Conservation (phyloP, 2,888 invertebrate species). For the Sesamia inferens region DNA sequence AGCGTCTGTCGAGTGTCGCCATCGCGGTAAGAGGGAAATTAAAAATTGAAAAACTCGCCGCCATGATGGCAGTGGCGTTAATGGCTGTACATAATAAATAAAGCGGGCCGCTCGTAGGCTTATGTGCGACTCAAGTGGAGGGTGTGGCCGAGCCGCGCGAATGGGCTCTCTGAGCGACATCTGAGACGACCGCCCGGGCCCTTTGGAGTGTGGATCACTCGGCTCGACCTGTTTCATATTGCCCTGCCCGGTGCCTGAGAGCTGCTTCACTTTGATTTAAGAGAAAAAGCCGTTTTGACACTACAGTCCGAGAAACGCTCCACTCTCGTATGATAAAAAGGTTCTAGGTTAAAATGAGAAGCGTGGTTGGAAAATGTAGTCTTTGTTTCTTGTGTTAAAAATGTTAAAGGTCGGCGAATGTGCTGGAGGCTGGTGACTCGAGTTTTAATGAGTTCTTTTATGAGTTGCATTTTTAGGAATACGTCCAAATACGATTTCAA, state of each 20-base stretch:
- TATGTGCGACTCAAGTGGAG: constrained; percentile 89
- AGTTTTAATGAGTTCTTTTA: constrained; percentile 59
- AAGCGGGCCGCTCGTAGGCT: constrained; percentile 87
- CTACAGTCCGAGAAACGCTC: constrained; percentile 76
- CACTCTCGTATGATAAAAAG: constrained; percentile 71
- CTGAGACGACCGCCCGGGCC: constrained; percentile 87
- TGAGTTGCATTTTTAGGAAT: constrained; percentile 37
- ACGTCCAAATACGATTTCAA: constrained; percentile 16
- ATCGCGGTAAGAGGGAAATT: constrained; percentile 85
- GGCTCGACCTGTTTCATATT: constrained; percentile 88
- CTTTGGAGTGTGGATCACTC: constrained; percentile 86
- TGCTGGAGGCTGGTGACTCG: constrained; percentile 49
- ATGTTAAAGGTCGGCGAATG: constrained; percentile 49
- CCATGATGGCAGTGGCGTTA: constrained; percentile 89
- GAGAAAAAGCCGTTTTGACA: constrained; percentile 86
- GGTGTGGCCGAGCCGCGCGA: constrained; percentile 88
- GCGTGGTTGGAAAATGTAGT: constrained; percentile 65
- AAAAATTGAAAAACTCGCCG: constrained; percentile 89
- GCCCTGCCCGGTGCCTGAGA: constrained; percentile 85
- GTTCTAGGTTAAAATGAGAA: constrained; percentile 70
- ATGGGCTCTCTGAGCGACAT: constrained; percentile 89
- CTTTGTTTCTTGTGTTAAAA: constrained; percentile 55
- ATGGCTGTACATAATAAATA: constrained; percentile 90
- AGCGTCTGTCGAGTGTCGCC: constrained; percentile 81
- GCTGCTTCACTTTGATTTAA: constrained; percentile 89